Evolutionary conservation across 2,797 vertebrate species (phyloP).

Genomic region (Delichon dasypus): DNA sequence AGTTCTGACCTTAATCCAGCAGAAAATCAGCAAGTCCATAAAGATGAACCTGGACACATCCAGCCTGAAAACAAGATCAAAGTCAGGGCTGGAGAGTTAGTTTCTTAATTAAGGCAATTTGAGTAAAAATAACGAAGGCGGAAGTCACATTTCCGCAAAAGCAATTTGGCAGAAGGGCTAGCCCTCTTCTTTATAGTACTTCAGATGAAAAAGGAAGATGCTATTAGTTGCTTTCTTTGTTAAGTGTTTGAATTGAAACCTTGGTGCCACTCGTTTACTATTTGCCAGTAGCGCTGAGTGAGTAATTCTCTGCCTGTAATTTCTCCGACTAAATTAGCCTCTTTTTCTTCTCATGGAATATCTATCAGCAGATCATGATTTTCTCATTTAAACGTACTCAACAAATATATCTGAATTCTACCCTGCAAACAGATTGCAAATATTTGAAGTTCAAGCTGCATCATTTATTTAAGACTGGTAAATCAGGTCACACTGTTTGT

Average conservation of each 20-base stretch:
- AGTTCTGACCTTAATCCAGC: neutral
- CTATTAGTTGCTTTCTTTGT: constrained; percentile 47
- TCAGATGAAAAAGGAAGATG: constrained; percentile 1
- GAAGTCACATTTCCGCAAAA: constrained; percentile 36
- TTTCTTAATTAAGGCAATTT: constrained; percentile 42
- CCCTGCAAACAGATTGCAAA: neutral
- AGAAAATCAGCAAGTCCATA: neutral
- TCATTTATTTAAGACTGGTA: neutral
- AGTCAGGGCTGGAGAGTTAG: neutral
- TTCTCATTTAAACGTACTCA: constrained; percentile 8
- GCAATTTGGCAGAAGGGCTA: constrained; percentile 24
- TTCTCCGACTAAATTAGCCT: constrained; percentile 45
- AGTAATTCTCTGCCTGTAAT: constrained; percentile 47
- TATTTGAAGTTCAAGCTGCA: constrained; percentile 38
- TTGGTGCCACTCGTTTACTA: constrained; percentile 8
- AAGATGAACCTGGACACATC: neutral
- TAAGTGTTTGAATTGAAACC: constrained; percentile 51
- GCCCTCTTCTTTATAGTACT: constrained; percentile 4
- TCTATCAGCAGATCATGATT: constrained; percentile 53
- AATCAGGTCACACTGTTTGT: constrained; percentile 1
- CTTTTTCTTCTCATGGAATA: constrained; percentile 44
- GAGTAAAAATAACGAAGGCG: neutral
- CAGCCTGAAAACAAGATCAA: neutral
- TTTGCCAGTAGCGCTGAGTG: constrained; percentile 24
- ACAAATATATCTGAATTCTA: constrained; percentile 46